Percentiles rank a stretch among this genome's conserved stretches.
phyloP scores from a whole-genome alignment of 2,888 invertebrate genomes.

The Erebia aethiops region DNA sequence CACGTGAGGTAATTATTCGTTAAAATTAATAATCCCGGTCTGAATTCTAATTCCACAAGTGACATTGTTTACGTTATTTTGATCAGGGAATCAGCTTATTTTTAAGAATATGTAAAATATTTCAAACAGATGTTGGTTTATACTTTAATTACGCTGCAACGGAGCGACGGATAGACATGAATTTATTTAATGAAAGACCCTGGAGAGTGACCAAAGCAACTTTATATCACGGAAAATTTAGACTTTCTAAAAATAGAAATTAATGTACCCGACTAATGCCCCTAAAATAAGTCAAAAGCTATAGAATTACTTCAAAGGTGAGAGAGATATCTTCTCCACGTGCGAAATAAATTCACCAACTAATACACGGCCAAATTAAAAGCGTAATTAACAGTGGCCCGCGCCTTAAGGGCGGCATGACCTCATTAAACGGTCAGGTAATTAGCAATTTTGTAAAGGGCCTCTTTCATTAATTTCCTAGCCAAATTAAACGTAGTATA shows the following conservation, averaged over 20 bases:
- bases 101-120: too few species aligned
- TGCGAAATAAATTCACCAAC: conserved; percentile 29
- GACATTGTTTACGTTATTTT: not conserved
- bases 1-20: conserved; percentile 44
- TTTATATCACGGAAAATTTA: too few species aligned
- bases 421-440: conserved; percentile 76
- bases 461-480: conserved; percentile 70
- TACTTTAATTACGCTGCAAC: too few species aligned
- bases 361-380: conserved; percentile 59
- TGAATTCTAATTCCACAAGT: conserved; percentile 38
- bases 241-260: too few species aligned
- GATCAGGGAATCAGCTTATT: too few species aligned
- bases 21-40: conserved; percentile 44
- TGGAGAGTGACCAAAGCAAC: too few species aligned
- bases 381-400: conserved; percentile 68
- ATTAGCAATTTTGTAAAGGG: conserved; percentile 78
- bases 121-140: too few species aligned
- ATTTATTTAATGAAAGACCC: too few species aligned
- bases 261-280: too few species aligned
- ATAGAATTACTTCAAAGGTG: too few species aligned
- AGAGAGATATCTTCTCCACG: not conserved
- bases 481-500: conserved; percentile 50
- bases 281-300: too few species aligned
- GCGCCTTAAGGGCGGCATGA: conserved; percentile 55
- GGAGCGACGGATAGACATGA: too few species aligned